phyloP scores from a whole-genome alignment of 2,888 invertebrate genomes.

The Hofmannophila pseudospretella region DNA sequence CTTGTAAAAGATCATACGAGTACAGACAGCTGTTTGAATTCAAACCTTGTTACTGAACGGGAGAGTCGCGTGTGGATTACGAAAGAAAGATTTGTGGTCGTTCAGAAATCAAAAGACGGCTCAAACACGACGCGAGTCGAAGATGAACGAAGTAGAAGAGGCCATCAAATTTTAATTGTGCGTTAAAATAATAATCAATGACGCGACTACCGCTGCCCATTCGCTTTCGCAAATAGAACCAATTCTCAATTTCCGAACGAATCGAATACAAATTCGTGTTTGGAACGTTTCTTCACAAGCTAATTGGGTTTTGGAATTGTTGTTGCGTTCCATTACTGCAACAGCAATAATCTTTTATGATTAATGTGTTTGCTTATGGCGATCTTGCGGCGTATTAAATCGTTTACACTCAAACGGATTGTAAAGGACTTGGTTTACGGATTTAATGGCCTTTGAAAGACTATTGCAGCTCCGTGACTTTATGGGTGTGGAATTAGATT shows the following conservation, averaged over 20 bases:
- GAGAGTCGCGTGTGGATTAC: slow-evolving; percentile 28
- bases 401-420: slow-evolving; percentile 37
- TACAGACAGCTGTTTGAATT: slow-evolving; percentile 24
- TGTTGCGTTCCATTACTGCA: slow-evolving; percentile 27
- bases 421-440: slow-evolving; percentile 41
- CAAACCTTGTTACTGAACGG: slow-evolving; percentile 27
- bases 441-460: slow-evolving; percentile 48
- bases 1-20: slow-evolving; percentile 49
- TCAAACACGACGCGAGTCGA: slow-evolving; percentile 54
- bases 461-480: slow-evolving; percentile 28
- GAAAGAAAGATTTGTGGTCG: slow-evolving; percentile 5
- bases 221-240: slow-evolving; percentile 52
- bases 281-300: slow-evolving; percentile 21
- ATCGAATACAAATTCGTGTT: slow-evolving; percentile 18
- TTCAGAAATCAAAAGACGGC: slow-evolving; percentile 24
- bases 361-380: slow-evolving; percentile 51
- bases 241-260: slow-evolving; percentile 35
- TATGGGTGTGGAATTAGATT: slow-evolving; percentile 9
- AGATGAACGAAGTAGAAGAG: slow-evolving; percentile 72
- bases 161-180: slow-evolving; percentile 76
- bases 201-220: slow-evolving; percentile 59
- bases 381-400: slow-evolving; percentile 38
- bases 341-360: slow-evolving; percentile 51
- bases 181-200: slow-evolving; percentile 77
- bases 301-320: slow-evolving; percentile 39